Evolutionary conservation across 1,140 invertebrate genomes (phyloP), one percentile per base, ranked within the genome.

Genomic region (Potamilus streckersoni): DNA sequence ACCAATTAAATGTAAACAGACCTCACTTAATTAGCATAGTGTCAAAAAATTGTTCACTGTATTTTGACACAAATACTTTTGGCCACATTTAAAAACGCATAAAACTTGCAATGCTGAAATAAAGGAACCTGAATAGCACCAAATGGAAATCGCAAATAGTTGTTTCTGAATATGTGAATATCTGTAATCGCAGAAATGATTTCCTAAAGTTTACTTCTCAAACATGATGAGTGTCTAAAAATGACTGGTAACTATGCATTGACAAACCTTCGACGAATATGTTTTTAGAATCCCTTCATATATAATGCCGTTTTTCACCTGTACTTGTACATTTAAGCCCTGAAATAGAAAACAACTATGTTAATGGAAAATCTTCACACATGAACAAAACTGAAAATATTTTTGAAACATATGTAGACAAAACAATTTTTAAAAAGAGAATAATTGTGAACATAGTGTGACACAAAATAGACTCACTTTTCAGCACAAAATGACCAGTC

Each of bases 251-350:
- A 71, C 13, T 15, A 20, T 23, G 60, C 12, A 59, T 20, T 61
- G 58, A 61, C 78, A 80, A 79, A 88, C 87, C 63, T 94, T 92
- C 85, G 93, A 92, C 69, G 95, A 96, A 90, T 96, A 96, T 57
- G 95, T 96, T 83, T 93, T 93, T 88, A 97, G 95, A 73, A 97
- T 93, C 69, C 95, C 95, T 91, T 97, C 95, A 91, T 94, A 96
- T 71, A 95, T 90, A 79, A 92, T 93, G 76, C 95, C 95, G 81
- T 95, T 95, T 85, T 93, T 92, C 70, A 95, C 95, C 87, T 94
- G 93, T 78, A 96, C 89, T 91, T 92, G 82, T 55, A 81, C 84
- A 79, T 69, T 75, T 55, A 74, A 80, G 17, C 87, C 87, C 87
- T 88, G 67, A n/a, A 81, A 73, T 49, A 49, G 38, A 75, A 80